Percentiles rank a stretch among this genome's conserved stretches.
Evolutionary conservation across 2,113 vertebrate species (phyloP).

Genomic region (Centropristis striata): DNA sequence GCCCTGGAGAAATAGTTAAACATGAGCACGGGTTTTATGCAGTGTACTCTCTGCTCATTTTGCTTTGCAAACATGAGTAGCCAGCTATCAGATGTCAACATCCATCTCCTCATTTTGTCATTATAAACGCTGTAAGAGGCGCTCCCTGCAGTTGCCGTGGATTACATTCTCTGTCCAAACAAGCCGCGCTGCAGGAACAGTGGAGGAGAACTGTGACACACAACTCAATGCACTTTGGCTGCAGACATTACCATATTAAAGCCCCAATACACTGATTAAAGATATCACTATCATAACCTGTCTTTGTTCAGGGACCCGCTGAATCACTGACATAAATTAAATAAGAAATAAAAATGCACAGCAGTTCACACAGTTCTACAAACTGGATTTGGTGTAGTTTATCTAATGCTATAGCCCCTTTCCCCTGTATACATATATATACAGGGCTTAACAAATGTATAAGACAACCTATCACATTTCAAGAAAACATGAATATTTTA

Average conservation of each 20-base stretch:
- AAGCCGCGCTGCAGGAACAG: neutral
- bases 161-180: slow-evolving; percentile 31
- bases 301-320: too few relatives aligned
- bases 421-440: too few relatives aligned
- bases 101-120: slow-evolving; percentile 54
- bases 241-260: neutral
- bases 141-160: slow-evolving; percentile 19
- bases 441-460: too few relatives aligned
- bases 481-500: too few relatives aligned
- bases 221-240: neutral
- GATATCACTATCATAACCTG: too few relatives aligned
- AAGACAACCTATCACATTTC: too few relatives aligned
- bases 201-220: neutral
- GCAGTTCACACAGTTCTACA: too few relatives aligned
- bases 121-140: slow-evolving; percentile 30
- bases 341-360: too few relatives aligned
- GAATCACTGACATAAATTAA: too few relatives aligned
- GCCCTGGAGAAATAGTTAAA: slow-evolving; percentile 52
- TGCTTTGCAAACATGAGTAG: slow-evolving; percentile 42
- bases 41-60: slow-evolving; percentile 39
- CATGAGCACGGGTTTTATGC: slow-evolving; percentile 33
- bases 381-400: too few relatives aligned
- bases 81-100: slow-evolving; percentile 60
- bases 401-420: too few relatives aligned
- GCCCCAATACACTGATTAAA: neutral